Conservation (phyloP, 2,888 invertebrate species). For the Volucella zonaria region DNA sequence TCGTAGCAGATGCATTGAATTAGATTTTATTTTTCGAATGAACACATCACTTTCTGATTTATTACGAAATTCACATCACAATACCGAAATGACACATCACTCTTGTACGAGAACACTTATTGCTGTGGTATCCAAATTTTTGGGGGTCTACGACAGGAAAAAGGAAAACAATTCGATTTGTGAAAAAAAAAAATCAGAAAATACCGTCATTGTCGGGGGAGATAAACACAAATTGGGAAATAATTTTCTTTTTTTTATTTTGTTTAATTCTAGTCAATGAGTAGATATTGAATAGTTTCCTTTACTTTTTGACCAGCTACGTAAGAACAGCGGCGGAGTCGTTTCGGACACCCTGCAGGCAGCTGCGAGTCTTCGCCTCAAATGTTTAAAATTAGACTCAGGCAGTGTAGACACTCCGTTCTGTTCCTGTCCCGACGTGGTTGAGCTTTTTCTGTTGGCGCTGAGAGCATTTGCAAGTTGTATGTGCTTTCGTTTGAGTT, state of each 20-base stretch:
- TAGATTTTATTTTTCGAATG: not conserved
- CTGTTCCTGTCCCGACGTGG: constrained; percentile 29
- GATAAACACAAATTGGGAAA: constrained; percentile 7
- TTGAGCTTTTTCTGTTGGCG: constrained; percentile 47
- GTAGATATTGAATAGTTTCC: constrained; percentile 19
- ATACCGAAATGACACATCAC: constrained; percentile 26
- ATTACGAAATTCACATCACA: constrained; percentile 20
- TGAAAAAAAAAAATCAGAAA: constrained; percentile 11
- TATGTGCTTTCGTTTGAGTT: constrained; percentile 57
- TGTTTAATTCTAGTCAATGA: constrained; percentile 22
- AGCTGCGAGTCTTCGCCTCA: constrained; percentile 72
- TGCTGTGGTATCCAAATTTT: constrained; percentile 1
- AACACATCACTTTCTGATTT: constrained; percentile 1
- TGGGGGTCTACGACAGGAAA: not conserved
- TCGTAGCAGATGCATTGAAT: not conserved
- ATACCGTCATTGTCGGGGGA: constrained; percentile 5
- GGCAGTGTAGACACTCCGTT: constrained; percentile 45
- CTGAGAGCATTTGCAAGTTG: constrained; percentile 28
- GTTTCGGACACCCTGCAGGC: constrained; percentile 67
- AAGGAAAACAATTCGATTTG: not conserved
- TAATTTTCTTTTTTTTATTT: constrained; percentile 18
- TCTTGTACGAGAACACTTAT: not conserved
- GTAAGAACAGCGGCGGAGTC: constrained; percentile 70
- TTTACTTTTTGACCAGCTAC: constrained; percentile 71
- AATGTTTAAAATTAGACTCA: constrained; percentile 72